Percentiles rank a stretch among this genome's conserved stretches.
Evolutionary conservation across 2,797 vertebrate genomes (phyloP).

Genomic region (Masticophis lateralis): DNA sequence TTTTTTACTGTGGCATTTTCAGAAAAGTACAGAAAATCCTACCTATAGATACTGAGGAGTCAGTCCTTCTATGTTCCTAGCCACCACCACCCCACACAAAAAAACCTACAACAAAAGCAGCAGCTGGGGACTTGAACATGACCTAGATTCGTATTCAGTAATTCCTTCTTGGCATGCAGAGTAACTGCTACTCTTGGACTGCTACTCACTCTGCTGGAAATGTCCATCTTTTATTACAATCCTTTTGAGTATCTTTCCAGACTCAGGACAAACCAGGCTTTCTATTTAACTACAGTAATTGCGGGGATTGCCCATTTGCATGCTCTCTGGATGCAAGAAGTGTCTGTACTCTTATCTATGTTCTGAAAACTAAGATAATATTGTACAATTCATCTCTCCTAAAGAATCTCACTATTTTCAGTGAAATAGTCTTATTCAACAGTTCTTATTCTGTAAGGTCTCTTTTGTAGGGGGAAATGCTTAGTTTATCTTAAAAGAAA

Average conservation of each 20-base stretch:
- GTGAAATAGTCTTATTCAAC: background rate
- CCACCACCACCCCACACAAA: background rate
- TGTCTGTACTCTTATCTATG: background rate
- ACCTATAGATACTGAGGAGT: background rate
- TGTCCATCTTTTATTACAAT: constrained; percentile 17
- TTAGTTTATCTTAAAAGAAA: background rate
- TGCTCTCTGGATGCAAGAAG: background rate
- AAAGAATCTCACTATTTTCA: background rate
- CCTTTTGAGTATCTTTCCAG: background rate
- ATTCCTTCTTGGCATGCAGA: background rate
- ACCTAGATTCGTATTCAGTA: background rate
- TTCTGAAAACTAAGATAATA: background rate
- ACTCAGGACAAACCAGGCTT: constrained; percentile 9
- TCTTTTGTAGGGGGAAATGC: background rate
- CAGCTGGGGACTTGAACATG: background rate
- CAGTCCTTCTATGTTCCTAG: background rate
- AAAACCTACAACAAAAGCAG: background rate
- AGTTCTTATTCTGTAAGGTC: fast-evolving
- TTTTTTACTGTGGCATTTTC: background rate
- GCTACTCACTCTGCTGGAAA: background rate
- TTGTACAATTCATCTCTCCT: background rate
- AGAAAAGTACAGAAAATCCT: background rate
- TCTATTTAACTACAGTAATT: constrained; percentile 1
- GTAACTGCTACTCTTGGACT: background rate
- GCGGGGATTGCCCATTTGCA: background rate